These are phyloP conservation scores for Sinocyclocheilus grahami DNA, from an alignment of 2,113 vertebrate genomes.

Conservation along the genomic window DNA sequence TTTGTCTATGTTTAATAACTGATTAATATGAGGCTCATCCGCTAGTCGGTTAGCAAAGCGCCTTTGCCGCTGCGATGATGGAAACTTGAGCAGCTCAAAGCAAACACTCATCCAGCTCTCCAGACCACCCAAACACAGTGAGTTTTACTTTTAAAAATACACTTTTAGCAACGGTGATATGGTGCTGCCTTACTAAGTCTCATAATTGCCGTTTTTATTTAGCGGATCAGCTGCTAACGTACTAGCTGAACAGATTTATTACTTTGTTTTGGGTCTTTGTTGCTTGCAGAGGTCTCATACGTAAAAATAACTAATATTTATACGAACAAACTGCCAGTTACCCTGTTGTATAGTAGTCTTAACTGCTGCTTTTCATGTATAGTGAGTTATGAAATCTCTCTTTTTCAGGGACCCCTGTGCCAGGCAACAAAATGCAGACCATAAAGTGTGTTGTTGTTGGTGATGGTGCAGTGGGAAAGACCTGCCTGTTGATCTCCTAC, in stretches of 20 bases:
- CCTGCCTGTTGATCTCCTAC: too few species aligned
- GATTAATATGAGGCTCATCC: slow-evolving; percentile 37
- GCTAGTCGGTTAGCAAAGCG: slow-evolving; percentile 40
- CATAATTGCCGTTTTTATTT: neutral
- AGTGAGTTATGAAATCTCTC: neutral
- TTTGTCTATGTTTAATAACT: slow-evolving; percentile 14
- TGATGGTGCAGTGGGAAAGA: slow-evolving; percentile 82
- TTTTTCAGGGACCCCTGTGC: slow-evolving; percentile 49
- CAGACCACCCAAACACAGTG: slow-evolving; percentile 37
- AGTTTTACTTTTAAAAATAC: slow-evolving; percentile 3
- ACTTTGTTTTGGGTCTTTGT: slow-evolving; percentile 14
- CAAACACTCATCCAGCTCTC: slow-evolving; percentile 24
- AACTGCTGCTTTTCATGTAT: neutral
- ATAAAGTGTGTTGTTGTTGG: slow-evolving; percentile 86
- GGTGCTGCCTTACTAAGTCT: neutral
- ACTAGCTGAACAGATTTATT: slow-evolving; percentile 21
- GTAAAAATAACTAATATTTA: neutral
- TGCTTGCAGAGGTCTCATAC: neutral
- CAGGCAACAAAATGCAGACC: slow-evolving; percentile 77
- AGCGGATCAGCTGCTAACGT: slow-evolving; percentile 8
- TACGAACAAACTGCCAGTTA: too few species aligned
- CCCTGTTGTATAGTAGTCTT: neutral
- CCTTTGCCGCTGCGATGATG: slow-evolving; percentile 33
- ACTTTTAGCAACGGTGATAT: neutral
- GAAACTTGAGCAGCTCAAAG: slow-evolving; percentile 41